Evolutionary conservation across 2,797 vertebrate genomes (phyloP), one percentile per base, ranked within the genome.

Genomic region (Notolepis coatsorum): DNA sequence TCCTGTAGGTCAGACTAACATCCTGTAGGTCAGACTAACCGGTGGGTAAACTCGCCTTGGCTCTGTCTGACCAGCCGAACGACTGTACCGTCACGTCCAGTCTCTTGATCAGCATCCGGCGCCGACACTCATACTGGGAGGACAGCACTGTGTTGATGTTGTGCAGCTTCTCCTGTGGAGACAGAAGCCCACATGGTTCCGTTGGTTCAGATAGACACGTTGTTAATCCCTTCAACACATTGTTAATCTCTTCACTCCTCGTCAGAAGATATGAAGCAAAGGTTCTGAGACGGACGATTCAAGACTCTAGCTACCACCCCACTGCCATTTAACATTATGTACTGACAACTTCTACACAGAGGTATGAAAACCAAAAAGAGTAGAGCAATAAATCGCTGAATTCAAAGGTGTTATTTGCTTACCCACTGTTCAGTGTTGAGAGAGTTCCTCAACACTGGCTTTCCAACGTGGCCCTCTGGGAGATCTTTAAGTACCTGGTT

Each of bases 31-130:
- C 1, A n/a, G 2, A 57, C 35, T n/a, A 5, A 46, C 3, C n/a
- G n/a, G n/a, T n/a, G 37, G 13, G 2, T 12, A 5, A 41, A 70
- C 82, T 20, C 84, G 90, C 97, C 94, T 98, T 97, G 20, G 98
- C 98, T 91, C 94, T 89, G 43, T 99, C 97, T 1, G 97, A 98
- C 97, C 98, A 99, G 1, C 97, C 94, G 31, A 99, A 99, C 0
- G 98, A 99, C 88, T 99, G 96, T 18, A 98, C 90, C 0, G 98
- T 99, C 62, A 99, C 97, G 37, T 99, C 98, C 9, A 99, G 89
- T 0, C 97, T 93, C 55, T 99, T 99, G 88, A 99, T 94, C 80
- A 99, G 78, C 97, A 99, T 97, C 65, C 95, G 92, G 13, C 96
- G 90, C 1, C 98, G 95, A 78, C 96, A 96, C 65, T 98, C 95